phyloP scores from a whole-genome alignment of 1,140 invertebrate genomes.

The Drosophila yakuba region DNA sequence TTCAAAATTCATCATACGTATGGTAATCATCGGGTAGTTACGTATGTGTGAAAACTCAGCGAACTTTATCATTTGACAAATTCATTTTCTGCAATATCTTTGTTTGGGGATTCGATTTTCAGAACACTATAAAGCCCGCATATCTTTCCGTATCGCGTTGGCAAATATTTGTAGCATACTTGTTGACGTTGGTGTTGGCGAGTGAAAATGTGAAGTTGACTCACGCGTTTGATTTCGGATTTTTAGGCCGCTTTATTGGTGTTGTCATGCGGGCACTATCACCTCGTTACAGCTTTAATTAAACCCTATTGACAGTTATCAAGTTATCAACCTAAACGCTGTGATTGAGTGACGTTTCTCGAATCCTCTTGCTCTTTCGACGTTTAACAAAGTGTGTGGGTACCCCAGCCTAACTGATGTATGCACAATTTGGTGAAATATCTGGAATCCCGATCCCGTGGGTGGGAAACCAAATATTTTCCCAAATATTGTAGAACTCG shows the following conservation, averaged over 20 bases:
- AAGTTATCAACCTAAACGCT: slow-evolving; percentile 38
- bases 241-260: slow-evolving; percentile 41
- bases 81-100: no score
- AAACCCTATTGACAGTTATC: slow-evolving; percentile 60
- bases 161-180: slow-evolving; percentile 74
- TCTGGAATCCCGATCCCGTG: slow-evolving; percentile 13
- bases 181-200: slow-evolving; percentile 1
- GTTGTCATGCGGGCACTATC: slow-evolving; percentile 48
- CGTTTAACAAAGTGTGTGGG: slow-evolving; percentile 1
- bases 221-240: slow-evolving; percentile 17
- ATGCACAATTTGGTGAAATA: slow-evolving; percentile 50
- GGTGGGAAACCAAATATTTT: slow-evolving; percentile 28
- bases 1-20: no score
- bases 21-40: no score
- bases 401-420: background rate
- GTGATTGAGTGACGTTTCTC: slow-evolving; percentile 43
- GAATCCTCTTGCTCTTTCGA: background rate
- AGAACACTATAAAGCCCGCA: slow-evolving; percentile 33
- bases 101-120: background rate
- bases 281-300: slow-evolving; percentile 66
- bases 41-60: no score
- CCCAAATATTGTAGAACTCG: slow-evolving; percentile 28
- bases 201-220: slow-evolving; percentile 35
- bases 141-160: slow-evolving; percentile 27
- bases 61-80: no score